A percentile compares a stretch with the other conserved stretches of the same genome.
These are phyloP conservation scores for Abrostola tripartita DNA, from an alignment of 2,888 invertebrate species.

Conservation along the genomic window DNA sequence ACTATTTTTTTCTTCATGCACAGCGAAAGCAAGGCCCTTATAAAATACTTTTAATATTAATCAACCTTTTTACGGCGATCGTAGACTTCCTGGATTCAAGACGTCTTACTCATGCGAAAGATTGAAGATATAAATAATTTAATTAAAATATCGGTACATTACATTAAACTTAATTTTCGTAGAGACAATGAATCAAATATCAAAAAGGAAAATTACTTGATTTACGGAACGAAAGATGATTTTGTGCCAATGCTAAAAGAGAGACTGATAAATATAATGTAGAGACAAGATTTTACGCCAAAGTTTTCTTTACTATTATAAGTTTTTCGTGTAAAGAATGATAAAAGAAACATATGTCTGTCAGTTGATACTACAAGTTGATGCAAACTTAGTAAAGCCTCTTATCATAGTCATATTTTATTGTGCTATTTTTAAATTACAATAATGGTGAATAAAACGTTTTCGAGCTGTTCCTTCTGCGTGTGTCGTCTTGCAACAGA, in stretches of 20 bases:
- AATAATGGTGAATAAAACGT: conserved; percentile 14
- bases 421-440: conserved; percentile 42
- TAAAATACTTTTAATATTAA: conserved; percentile 40
- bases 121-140: conserved; percentile 40
- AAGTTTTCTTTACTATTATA: conserved; percentile 17
- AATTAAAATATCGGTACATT: conserved; percentile 26
- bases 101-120: conserved; percentile 19
- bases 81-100: conserved; percentile 40
- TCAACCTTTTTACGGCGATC: conserved; percentile 29
- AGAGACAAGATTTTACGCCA: conserved; percentile 3
- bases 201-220: too few species aligned
- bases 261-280: too few species aligned
- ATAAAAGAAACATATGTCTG: conserved; percentile 37
- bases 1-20: conserved; percentile 13
- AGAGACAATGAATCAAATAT: too few species aligned
- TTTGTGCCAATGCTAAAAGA: too few species aligned
- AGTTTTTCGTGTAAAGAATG: conserved; percentile 18
- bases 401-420: conserved; percentile 30
- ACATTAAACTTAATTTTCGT: too few species aligned
- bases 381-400: conserved; percentile 24
- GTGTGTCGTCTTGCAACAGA: conserved; percentile 7
- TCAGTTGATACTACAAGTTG: conserved; percentile 23
- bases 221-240: too few species aligned
- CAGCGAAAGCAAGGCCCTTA: conserved; percentile 26
- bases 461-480: conserved; percentile 19